Evolutionary conservation across 2,113 vertebrate species (phyloP).

Genomic region (Hemicordylus capensis): DNA sequence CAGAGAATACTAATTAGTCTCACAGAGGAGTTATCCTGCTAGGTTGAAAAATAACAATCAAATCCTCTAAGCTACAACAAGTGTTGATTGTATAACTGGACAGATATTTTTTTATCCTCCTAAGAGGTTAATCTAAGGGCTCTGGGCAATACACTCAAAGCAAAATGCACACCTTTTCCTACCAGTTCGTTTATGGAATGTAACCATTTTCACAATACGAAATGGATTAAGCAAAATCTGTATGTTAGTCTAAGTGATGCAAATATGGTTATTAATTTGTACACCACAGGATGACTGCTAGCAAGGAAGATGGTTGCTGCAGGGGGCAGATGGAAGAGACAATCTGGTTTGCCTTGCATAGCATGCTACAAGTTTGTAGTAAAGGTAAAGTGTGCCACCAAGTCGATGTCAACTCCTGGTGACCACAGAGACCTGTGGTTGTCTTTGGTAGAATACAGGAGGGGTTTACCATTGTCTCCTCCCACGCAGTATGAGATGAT

Average conservation of each 20-base stretch:
- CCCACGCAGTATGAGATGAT: too few species aligned
- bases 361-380: too few species aligned
- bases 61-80: constrained; percentile 19
- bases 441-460: too few species aligned
- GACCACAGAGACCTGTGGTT: too few species aligned
- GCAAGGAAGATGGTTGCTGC: too few species aligned
- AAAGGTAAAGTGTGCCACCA: too few species aligned
- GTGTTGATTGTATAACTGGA: constrained; percentile 56
- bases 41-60: background rate
- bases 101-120: constrained; percentile 54
- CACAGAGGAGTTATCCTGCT: constrained; percentile 57
- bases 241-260: background rate
- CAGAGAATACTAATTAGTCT: constrained; percentile 73
- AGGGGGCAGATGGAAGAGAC: background rate
- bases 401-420: too few species aligned
- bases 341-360: background rate
- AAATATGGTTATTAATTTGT: background rate
- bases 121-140: constrained; percentile 58
- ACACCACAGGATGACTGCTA: background rate
- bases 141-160: constrained; percentile 38
- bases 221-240: background rate
- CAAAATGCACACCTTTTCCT: constrained; percentile 8
- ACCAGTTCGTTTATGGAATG: constrained; percentile 21
- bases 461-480: too few species aligned
- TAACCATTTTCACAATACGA: background rate